Percentiles rank a stretch among this genome's conserved stretches.
Conservation (phyloP, 53 echinoderm and acorn worm genomes). For the Paelopatides confundens region DNA sequence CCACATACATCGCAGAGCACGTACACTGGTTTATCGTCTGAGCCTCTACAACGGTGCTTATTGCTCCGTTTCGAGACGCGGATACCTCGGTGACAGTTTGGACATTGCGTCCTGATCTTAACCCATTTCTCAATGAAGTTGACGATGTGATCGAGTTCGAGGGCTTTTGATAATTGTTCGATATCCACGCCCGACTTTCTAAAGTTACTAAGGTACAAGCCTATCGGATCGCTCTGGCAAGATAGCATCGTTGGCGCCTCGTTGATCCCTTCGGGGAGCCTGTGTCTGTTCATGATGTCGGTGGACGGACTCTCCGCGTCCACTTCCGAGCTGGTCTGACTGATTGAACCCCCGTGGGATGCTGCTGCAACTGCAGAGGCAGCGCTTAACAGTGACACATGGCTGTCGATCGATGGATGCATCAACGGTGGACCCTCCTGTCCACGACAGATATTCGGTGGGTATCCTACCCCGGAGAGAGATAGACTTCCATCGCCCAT, state of each 20-base stretch:
- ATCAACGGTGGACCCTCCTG: neutral
- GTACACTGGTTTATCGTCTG: conserved; percentile 21
- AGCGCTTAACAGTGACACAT: conserved; percentile 10
- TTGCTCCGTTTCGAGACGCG: conserved; percentile 27
- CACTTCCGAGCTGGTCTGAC: conserved; percentile 24
- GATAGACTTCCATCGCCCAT: conserved; percentile 18
- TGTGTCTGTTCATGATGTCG: neutral
- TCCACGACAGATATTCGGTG: neutral
- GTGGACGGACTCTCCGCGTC: neutral
- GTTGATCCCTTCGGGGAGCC: neutral
- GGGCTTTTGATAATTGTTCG: conserved; percentile 12
- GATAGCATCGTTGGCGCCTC: neutral
- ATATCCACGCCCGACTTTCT: conserved; percentile 31
- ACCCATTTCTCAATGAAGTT: conserved; percentile 29
- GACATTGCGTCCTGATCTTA: conserved; percentile 34
- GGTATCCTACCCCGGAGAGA: conserved; percentile 1
- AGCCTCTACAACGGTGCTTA: conserved; percentile 41
- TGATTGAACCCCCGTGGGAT: conserved; percentile 1
- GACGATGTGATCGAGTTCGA: conserved; percentile 6
- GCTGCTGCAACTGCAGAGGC: neutral
- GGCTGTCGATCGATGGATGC: neutral
- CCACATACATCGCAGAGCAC: conserved; percentile 67
- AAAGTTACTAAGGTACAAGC: conserved; percentile 8
- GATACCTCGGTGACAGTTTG: conserved; percentile 27
- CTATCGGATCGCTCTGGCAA: conserved; percentile 2